Evolutionary conservation across 2,888 invertebrate genomes (phyloP).

Genomic region (Drosophila merina): DNA sequence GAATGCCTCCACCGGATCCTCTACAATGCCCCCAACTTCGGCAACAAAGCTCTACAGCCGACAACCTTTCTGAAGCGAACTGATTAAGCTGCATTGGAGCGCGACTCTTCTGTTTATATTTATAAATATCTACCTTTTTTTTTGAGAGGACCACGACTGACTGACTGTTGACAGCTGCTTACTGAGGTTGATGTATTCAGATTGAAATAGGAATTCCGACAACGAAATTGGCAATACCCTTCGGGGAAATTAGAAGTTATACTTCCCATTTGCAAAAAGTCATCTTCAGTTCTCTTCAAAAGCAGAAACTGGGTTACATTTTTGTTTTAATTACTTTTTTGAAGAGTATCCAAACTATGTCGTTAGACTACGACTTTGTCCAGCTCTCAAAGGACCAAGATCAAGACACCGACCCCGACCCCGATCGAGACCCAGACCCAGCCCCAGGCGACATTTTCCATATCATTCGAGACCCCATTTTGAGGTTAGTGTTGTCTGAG

Average conservation of each 20-base stretch:
- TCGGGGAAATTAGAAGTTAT: no score
- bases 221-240: conserved; percentile 50
- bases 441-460: conserved; percentile 33
- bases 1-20: conserved; percentile 50
- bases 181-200: conserved; percentile 57
- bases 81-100: conserved; percentile 71
- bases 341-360: background rate
- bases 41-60: conserved; percentile 50
- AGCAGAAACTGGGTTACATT: no score
- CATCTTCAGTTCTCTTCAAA: no score
- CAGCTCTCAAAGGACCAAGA: conserved; percentile 4
- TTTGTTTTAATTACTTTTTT: no score
- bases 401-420: background rate
- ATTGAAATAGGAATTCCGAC: conserved; percentile 21
- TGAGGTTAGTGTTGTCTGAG: conserved; percentile 55
- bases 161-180: conserved; percentile 64
- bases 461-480: conserved; percentile 43
- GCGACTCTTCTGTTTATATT: conserved; percentile 45
- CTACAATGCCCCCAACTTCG: conserved; percentile 1
- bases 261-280: background rate
- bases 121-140: conserved; percentile 18
- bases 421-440: conserved; percentile 3
- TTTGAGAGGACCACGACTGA: conserved; percentile 47
- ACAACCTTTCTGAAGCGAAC: conserved; percentile 65
- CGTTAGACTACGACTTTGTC: background rate